Evolutionary conservation across 2,113 vertebrate genomes (phyloP), one percentile per base, ranked within the genome.

Genomic region (Apodemus speciosus): DNA sequence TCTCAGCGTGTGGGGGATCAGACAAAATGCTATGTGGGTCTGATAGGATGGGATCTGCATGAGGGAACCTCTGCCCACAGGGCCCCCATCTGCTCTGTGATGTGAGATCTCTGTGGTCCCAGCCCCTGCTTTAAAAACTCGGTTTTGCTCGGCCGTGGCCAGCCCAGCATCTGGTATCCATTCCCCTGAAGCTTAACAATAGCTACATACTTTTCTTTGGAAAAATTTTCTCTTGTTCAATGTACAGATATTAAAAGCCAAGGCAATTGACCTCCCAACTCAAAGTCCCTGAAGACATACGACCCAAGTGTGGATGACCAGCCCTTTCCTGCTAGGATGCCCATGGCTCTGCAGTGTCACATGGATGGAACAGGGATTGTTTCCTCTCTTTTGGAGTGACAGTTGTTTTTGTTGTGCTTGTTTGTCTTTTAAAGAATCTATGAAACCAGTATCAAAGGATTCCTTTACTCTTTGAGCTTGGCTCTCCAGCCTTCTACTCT

Each of bases 11-110:
- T 75, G 84, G 92, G 75, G 89, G 53, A 30, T 40, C 66, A 75
- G 94, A 89, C 64, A 84, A 92, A 95, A 92, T 84, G 20, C 0
- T 0, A 85, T 66, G 64, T 79, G 68, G 80, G 86, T 83, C 91
- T 80, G 92, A 38, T 73, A 71, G 53, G 46, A 80, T 35, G 30
- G 32, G 66, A 93, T 75, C 84, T 85, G 46, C 88, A 62, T 43
- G 1, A 53, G 18, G 10, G 8, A 64, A 27, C 35, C 43, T 80
- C 85, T 83, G 53, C 40, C n/a, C 56, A n/a, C 15, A 43, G 73
- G 20, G 25, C 27, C 11, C 16, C 49, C 15, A 0, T 53, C 49
- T 0, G 27, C 18, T 60, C 66, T 69, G n/a, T 6, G 49, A n/a
- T 25, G 14, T 53, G 6, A 11, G 3, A 60, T 32, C n/a, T 64